Percentiles rank a stretch among this genome's conserved stretches.
phyloP scores from a whole-genome alignment of 2,797 vertebrate genomes.

The Ceyx erithaca region DNA sequence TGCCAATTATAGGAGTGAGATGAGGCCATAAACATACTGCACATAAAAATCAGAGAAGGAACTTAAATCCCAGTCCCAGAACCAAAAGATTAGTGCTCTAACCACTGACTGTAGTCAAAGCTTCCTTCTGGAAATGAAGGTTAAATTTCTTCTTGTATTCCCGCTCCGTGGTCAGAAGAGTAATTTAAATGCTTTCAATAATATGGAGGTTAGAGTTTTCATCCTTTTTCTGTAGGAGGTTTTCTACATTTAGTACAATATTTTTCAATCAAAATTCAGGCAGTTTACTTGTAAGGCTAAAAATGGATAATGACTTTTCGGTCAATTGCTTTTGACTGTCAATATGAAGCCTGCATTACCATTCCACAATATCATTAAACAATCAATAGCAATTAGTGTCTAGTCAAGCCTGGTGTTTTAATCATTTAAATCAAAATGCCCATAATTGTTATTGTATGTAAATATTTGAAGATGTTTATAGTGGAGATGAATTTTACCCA shows the following conservation, averaged over 20 bases:
- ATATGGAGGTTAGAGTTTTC: slow-evolving; percentile 29
- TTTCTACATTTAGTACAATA: slow-evolving; percentile 38
- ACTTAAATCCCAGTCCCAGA: slow-evolving; percentile 64
- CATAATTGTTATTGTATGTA: slow-evolving; percentile 74
- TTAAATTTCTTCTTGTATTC: slow-evolving; percentile 58
- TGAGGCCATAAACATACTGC: slow-evolving; percentile 69
- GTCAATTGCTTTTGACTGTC: slow-evolving; percentile 77
- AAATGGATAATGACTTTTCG: slow-evolving; percentile 76
- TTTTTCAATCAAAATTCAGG: slow-evolving; percentile 68
- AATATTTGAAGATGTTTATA: slow-evolving; percentile 72
- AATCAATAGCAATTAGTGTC: slow-evolving; percentile 80
- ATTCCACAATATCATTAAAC: slow-evolving; percentile 76
- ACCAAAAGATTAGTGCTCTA: slow-evolving; percentile 61
- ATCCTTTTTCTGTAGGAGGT: slow-evolving; percentile 34
- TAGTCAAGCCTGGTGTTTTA: slow-evolving; percentile 75
- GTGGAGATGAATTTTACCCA: slow-evolving; percentile 55
- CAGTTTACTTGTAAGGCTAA: slow-evolving; percentile 71
- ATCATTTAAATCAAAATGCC: slow-evolving; percentile 75
- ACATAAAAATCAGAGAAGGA: slow-evolving; percentile 68
- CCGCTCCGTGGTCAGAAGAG: slow-evolving; percentile 1
- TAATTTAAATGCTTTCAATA: slow-evolving; percentile 59
- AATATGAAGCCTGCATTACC: slow-evolving; percentile 73
- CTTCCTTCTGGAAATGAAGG: slow-evolving; percentile 70
- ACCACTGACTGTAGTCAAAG: slow-evolving; percentile 56
- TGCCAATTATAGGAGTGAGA: slow-evolving; percentile 64